Evolutionary conservation across 1,140 invertebrate genomes (phyloP).

Genomic region (Hyposmocoma kahamanoa): DNA sequence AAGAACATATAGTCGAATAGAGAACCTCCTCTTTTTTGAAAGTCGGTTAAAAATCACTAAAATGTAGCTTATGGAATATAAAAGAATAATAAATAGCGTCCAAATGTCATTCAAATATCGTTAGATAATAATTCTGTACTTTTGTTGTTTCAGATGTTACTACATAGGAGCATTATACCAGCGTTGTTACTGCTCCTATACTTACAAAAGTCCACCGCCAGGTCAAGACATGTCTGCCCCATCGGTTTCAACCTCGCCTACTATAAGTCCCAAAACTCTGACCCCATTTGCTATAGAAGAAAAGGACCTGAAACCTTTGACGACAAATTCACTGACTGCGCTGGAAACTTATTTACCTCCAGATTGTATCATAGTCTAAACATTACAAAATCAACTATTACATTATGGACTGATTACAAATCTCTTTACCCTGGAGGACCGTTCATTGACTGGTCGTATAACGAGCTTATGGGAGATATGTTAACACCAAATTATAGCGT

Average conservation of each 20-base stretch:
- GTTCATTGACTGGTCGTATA: conserved; percentile 51
- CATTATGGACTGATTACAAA: conserved; percentile 60
- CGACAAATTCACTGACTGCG: conserved; percentile 47
- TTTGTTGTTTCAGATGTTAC: neutral
- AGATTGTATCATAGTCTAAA: conserved; percentile 38
- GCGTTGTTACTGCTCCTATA: neutral
- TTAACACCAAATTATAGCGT: conserved; percentile 31
- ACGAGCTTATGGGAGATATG: conserved; percentile 25
- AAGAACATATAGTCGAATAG: too few species aligned
- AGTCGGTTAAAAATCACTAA: too few species aligned
- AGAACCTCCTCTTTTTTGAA: too few species aligned
- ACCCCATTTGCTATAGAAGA: conserved; percentile 35
- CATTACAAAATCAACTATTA: conserved; percentile 27
- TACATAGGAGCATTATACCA: neutral
- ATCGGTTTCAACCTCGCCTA: conserved; percentile 37
- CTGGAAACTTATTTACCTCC: conserved; percentile 45
- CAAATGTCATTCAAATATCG: too few species aligned
- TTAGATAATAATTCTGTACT: too few species aligned
- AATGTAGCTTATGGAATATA: too few species aligned
- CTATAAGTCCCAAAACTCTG: conserved; percentile 17
- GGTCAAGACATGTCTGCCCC: conserved; percentile 24
- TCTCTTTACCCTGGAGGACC: conserved; percentile 54
- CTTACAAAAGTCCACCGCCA: neutral
- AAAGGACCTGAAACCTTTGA: conserved; percentile 47
- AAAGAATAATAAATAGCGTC: neutral